Percentiles rank a stretch among this genome's conserved stretches.
phyloP scores from a whole-genome alignment of 2,113 vertebrate genomes.

The Chloroceryle aenea region DNA sequence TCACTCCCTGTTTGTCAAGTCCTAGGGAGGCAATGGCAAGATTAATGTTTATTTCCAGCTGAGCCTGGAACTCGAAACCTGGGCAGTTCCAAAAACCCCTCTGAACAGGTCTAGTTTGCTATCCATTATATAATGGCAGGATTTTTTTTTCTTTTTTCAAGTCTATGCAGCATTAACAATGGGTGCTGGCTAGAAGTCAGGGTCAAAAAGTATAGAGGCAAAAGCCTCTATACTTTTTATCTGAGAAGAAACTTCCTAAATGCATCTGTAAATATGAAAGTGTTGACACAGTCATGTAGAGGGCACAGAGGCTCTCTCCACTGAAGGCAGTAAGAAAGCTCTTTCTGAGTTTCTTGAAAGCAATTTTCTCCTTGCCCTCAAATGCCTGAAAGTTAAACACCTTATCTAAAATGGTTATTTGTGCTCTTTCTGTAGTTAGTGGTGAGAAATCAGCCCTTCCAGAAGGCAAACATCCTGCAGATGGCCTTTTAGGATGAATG shows the following conservation, averaged over 20 bases:
- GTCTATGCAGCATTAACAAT: not conserved
- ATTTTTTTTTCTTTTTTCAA: not conserved
- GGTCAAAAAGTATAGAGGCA: not conserved
- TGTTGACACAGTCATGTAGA: not conserved
- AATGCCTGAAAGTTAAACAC: not conserved
- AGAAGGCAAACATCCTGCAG: not conserved
- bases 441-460: not conserved
- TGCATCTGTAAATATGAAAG: not conserved
- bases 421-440: not conserved
- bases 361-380: not conserved
- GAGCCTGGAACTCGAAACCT: not conserved
- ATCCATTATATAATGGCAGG: not conserved
- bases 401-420: not conserved
- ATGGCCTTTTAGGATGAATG: conserved; percentile 28
- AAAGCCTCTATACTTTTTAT: not conserved
- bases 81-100: not conserved
- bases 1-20: conserved; percentile 45
- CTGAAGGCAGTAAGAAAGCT: not conserved
- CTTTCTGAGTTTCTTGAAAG: not conserved
- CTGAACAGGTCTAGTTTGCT: not conserved
- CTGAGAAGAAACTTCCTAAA: not conserved
- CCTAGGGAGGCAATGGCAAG: conserved; percentile 40
- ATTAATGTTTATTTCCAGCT: conserved; percentile 58
- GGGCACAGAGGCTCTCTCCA: not conserved
- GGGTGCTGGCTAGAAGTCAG: not conserved